Conservation (phyloP, 2,113 vertebrate species). For the Camelus bactrianus region DNA sequence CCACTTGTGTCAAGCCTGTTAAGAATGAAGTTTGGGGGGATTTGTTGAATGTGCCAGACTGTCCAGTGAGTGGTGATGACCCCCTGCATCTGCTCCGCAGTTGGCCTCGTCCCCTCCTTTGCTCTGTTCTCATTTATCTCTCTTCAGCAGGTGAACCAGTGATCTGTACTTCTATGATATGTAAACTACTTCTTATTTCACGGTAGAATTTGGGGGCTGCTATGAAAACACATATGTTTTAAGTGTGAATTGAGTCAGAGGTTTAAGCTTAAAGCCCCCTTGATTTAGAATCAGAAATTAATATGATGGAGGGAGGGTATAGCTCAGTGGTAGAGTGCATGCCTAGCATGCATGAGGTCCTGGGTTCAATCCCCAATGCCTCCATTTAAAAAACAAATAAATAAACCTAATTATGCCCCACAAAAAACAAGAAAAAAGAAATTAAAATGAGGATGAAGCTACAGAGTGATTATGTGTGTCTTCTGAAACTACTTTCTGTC, state of each 20-base stretch:
- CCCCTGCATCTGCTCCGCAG: background rate
- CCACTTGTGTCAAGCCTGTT: background rate
- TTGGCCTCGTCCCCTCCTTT: background rate
- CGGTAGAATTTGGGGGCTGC: background rate
- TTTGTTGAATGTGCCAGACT: background rate
- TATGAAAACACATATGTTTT: background rate
- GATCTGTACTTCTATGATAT: background rate
- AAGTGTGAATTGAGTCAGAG: background rate
- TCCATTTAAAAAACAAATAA: too few relatives aligned
- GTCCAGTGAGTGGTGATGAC: background rate
- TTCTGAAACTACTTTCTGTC: slow-evolving; percentile 36
- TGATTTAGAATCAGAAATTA: background rate
- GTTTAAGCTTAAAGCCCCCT: background rate
- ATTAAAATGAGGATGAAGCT: slow-evolving; percentile 28
- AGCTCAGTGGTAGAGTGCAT: too few relatives aligned
- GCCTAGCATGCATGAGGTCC: too few relatives aligned
- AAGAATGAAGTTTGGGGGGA: background rate
- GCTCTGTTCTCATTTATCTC: background rate
- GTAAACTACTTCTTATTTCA: background rate
- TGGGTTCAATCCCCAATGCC: too few relatives aligned
- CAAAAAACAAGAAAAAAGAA: background rate
- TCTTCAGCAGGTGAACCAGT: background rate
- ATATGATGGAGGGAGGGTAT: too few relatives aligned
- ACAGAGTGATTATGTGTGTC: slow-evolving; percentile 12
- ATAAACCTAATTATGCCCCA: too few relatives aligned